Conservation (phyloP, 2,113 vertebrate species). For the Cochlearius cochlearius region DNA sequence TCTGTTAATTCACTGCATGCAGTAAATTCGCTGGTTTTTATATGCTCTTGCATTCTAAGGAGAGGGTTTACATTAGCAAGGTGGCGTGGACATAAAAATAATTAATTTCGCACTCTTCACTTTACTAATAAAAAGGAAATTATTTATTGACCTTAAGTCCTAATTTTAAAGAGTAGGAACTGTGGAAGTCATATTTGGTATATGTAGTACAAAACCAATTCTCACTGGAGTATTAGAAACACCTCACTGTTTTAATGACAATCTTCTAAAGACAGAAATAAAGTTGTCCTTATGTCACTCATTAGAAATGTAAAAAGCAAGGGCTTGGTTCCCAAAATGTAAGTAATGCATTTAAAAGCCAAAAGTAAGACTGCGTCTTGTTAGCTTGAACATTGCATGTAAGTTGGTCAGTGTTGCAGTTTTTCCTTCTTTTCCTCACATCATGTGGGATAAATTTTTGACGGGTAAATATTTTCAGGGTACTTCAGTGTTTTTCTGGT, state of each 20-base stretch:
- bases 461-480: not conserved
- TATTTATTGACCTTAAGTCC: not conserved
- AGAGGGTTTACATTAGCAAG: not conserved
- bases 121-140: not conserved
- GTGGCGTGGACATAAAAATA: not conserved
- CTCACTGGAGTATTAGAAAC: not conserved
- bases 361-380: not conserved
- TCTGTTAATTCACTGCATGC: not conserved
- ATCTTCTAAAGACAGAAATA: not conserved
- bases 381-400: not conserved
- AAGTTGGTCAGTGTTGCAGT: not conserved
- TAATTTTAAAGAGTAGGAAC: not conserved
- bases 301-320: not conserved
- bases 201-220: not conserved
- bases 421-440: not conserved
- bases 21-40: not conserved
- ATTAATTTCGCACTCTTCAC: not conserved
- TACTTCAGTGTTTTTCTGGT: not conserved
- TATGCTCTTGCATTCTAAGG: not conserved
- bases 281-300: not conserved
- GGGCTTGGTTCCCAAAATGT: not conserved
- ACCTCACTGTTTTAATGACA: not conserved
- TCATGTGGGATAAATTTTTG: not conserved
- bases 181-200: not conserved
- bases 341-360: not conserved